phyloP scores from a whole-genome alignment of 2,888 invertebrate species.

The Cremastinae sp. region DNA sequence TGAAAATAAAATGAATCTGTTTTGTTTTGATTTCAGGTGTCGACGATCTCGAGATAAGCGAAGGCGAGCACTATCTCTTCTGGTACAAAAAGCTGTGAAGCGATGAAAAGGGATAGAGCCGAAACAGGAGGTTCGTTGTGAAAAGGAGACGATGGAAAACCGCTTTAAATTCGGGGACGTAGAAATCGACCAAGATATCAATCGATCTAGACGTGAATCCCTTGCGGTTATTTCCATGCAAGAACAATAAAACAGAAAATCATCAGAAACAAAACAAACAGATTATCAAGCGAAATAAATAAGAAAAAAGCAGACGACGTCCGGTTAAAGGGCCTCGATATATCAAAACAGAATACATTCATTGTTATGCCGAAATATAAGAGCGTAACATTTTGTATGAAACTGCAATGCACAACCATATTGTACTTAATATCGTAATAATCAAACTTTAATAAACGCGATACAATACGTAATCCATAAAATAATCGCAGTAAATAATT shows the following conservation, averaged over 20 bases:
- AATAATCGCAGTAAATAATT: slow-evolving; percentile 1
- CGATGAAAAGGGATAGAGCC: slow-evolving; percentile 37
- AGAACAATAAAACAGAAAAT: slow-evolving; percentile 38
- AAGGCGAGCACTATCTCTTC: slow-evolving; percentile 94
- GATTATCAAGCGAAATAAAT: slow-evolving; percentile 58
- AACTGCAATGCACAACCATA: slow-evolving; percentile 79
- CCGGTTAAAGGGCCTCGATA: slow-evolving; percentile 51
- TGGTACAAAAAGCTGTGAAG: slow-evolving; percentile 94
- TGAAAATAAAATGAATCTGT: not conserved
- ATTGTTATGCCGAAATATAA: slow-evolving; percentile 70
- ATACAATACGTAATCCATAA: slow-evolving; percentile 66
- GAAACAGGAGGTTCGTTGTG: slow-evolving; percentile 33
- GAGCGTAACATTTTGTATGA: slow-evolving; percentile 78
- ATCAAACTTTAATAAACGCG: slow-evolving; percentile 74
- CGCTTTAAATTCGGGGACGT: slow-evolving; percentile 55
- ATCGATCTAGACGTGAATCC: slow-evolving; percentile 65
- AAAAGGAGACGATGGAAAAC: slow-evolving; percentile 51
- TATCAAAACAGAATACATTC: slow-evolving; percentile 62
- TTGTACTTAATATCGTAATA: slow-evolving; percentile 76
- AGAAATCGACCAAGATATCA: slow-evolving; percentile 61
- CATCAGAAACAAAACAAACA: slow-evolving; percentile 35
- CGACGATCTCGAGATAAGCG: slow-evolving; percentile 92
- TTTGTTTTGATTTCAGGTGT: slow-evolving; percentile 85
- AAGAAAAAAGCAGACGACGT: slow-evolving; percentile 51
- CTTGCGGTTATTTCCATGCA: slow-evolving; percentile 59